These are phyloP conservation scores for Drosophila suboccidentalis DNA, from an alignment of 2,888 invertebrate species.

Conservation along the genomic window DNA sequence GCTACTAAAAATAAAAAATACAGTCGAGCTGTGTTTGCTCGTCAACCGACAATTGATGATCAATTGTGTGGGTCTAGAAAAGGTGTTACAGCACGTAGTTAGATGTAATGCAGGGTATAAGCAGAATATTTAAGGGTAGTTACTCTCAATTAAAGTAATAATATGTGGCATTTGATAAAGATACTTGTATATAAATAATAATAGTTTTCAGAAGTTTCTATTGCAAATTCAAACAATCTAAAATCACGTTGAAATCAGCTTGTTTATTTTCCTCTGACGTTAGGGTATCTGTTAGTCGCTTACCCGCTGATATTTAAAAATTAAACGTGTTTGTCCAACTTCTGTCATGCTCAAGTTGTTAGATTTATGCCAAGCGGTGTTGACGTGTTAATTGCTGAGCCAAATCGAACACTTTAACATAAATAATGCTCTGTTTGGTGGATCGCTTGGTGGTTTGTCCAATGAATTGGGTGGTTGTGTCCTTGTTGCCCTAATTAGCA, in stretches of 20 bases:
- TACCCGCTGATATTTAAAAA: neutral
- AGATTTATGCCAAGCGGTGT: slow-evolving; percentile 43
- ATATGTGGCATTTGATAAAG: too few species aligned
- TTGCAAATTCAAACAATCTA: neutral
- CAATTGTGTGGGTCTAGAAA: slow-evolving; percentile 15
- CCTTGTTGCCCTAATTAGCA: slow-evolving; percentile 58
- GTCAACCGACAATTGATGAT: slow-evolving; percentile 18
- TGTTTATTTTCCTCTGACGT: neutral
- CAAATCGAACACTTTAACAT: slow-evolving; percentile 37
- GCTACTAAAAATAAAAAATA: slow-evolving; percentile 50
- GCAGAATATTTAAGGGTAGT: rapidly evolving
- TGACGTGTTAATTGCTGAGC: slow-evolving; percentile 49
- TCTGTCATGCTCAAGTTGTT: slow-evolving; percentile 37
- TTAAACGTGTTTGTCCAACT: slow-evolving; percentile 18
- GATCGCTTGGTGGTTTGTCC: slow-evolving; percentile 6
- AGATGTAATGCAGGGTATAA: neutral
- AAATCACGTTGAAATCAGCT: neutral
- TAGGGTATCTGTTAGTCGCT: slow-evolving; percentile 11
- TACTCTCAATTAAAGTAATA: neutral
- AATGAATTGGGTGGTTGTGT: neutral
- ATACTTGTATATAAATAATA: too few species aligned
- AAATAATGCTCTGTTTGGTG: slow-evolving; percentile 32
- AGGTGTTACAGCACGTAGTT: slow-evolving; percentile 1
- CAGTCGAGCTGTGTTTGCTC: slow-evolving; percentile 38
- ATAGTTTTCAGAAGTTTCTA: too few species aligned